Base-by-base conservation (phyloP, 1,140 invertebrate genomes). In the Pinna nobilis region DNA sequence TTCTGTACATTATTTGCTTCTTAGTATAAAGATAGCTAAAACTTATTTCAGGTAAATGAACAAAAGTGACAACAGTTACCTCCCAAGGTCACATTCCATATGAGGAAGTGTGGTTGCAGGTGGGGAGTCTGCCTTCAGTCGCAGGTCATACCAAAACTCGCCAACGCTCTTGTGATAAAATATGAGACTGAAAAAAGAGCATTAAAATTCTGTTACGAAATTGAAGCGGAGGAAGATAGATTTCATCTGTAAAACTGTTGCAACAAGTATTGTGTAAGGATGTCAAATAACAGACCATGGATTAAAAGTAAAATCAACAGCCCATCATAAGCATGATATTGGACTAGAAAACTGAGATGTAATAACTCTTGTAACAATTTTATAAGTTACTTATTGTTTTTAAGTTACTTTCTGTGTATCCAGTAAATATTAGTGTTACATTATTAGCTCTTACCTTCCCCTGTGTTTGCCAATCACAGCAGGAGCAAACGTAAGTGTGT, bases 91-190 rank as follows among this genome's bases (percentile, higher is more conserved):
- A 82, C 87, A 88, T 65, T 87, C 82, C 82, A 88, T 81, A 53
- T 84, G 81, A 39, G 83, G 82, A 3, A 89, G 68, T 11, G 78
- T 84, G 7, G 82, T 82, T 18, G 84, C 83, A 7, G 74, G 60
- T 11, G 88, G 88, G 37, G 83, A 70, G 32, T 82, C 79, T n/a
- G 84, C 83, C 33, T 77, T 75, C 33, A 89, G 73, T 11, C 80
- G 70, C 33, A 89, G 71, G 23, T 86, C 75, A 72, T 89, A 89
- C 88, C 88, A 89, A 69, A 89, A 89, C 76, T 89, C 88, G 30
- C 88, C 88, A 30, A 84, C 82, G 68, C 73, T 70, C 15, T 86
- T 81, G 81, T 88, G 82, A 80, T 82, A 89, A 72, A 89, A 87
- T 64, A 86, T 82, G 47, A 89, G 67, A 71, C 87, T 88, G 80